Base-by-base conservation (phyloP, 2,888 invertebrate species). In the Phyto melanocephala region DNA sequence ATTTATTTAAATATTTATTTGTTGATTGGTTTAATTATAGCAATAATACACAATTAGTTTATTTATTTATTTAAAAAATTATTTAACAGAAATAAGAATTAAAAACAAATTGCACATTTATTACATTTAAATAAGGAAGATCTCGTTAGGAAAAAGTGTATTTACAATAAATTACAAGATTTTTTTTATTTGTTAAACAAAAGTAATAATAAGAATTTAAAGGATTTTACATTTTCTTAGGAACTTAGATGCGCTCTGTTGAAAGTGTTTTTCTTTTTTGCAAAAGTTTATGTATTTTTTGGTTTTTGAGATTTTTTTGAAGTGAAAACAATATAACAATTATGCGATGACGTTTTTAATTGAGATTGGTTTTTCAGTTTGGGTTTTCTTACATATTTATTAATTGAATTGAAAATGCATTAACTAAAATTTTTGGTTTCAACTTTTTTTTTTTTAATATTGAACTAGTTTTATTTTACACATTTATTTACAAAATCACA, bases 191-290 rank as follows among this genome's bases (percentile, higher is more conserved):
- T 60, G 22, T 37, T 56, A 15, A 4, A 28, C 54, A 42, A 24
- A 47, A n/a, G 24, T 22, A 1, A n/a, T 56, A 68, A 68, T 11
- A 42, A 15, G 11, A 0, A 35, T 24, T 0, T 11, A 28, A 78
- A 62, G 45, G 78, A 47, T 17, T 68, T 60, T 67, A 40, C 24
- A 60, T 68, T 20, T 56, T 62, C 50, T 78, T 86, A 86, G 86
- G 86, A 86, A 86, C 86, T 86, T 80, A 86, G 83, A 83, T 85
- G 83, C 82, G 86, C 85, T 85, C 85, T 85, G 45, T 83, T 60
- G 60, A 17, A 80, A 79, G 80, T 81, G 79, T 63, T 58, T 6
- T 28, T 28, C n/a, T n/a, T 28, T 28, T 71, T 77, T 71, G 75
- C 40, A 78, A 81, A 77, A 24, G 33, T 50, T 45, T 37, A 13